These are phyloP conservation scores for Sialis lutaria DNA, from an alignment of 2,888 invertebrate species.

Conservation along the genomic window DNA sequence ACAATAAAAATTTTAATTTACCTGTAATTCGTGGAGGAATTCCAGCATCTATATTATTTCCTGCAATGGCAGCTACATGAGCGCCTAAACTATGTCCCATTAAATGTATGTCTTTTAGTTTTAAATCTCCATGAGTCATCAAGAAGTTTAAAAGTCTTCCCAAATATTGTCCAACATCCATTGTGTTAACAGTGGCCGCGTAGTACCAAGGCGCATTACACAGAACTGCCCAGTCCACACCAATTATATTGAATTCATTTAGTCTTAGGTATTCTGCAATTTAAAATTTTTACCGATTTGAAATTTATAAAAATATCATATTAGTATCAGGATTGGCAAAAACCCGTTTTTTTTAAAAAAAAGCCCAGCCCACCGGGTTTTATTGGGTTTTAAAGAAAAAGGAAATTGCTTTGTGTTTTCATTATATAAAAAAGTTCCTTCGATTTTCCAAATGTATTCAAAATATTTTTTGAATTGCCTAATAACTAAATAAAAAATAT, in stretches of 20 bases:
- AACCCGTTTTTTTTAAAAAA: too few relatives aligned
- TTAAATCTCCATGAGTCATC: slow-evolving; percentile 12
- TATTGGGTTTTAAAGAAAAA: too few relatives aligned
- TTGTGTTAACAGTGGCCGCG: slow-evolving; percentile 1
- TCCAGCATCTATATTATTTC: slow-evolving; percentile 12
- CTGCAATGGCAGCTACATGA: slow-evolving; percentile 21
- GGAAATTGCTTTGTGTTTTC: too few relatives aligned
- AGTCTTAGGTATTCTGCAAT: slow-evolving; percentile 17
- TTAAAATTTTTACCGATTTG: slow-evolving; percentile 4
- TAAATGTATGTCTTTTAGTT: slow-evolving; percentile 17
- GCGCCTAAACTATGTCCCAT: slow-evolving; percentile 25
- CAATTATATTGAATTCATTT: slow-evolving; percentile 22
- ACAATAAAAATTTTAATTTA: background rate
- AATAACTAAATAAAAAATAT: too few relatives aligned
- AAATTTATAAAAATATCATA: too few relatives aligned
- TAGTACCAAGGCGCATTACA: slow-evolving; percentile 1
- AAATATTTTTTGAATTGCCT: too few relatives aligned
- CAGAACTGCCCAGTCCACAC: slow-evolving; percentile 22
- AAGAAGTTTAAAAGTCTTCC: slow-evolving; percentile 19
- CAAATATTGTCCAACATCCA: slow-evolving; percentile 17
- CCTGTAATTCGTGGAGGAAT: slow-evolving; percentile 18
- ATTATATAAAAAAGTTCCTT: too few relatives aligned
- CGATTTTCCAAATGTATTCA: too few relatives aligned
- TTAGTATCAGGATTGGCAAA: too few relatives aligned
- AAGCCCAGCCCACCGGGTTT: too few relatives aligned